Evolutionary conservation across 2,888 invertebrate genomes (phyloP).

Genomic region (Sarcophaga caerulescens): DNA sequence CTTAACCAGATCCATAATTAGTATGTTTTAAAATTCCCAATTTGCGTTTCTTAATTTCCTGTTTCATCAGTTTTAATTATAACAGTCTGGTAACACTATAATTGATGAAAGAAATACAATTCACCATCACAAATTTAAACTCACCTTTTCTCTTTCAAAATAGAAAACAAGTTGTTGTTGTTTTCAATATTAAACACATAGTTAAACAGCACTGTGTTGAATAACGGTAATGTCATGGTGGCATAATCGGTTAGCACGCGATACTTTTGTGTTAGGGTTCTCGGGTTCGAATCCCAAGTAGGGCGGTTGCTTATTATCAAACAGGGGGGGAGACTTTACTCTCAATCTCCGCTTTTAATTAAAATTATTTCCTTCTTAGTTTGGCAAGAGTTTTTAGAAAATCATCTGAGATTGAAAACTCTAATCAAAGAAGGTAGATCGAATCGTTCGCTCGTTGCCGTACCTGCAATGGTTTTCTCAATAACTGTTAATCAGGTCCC

Average conservation of each 20-base stretch:
- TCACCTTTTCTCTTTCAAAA: too few relatives aligned
- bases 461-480: constrained; percentile 66
- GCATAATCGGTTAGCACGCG: not conserved
- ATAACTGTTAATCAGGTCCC: constrained; percentile 67
- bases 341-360: not conserved
- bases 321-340: not conserved
- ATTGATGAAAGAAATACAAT: too few relatives aligned
- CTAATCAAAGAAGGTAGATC: constrained; percentile 80
- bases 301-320: not conserved
- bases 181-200: too few relatives aligned
- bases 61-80: too few relatives aligned
- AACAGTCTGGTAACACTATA: too few relatives aligned
- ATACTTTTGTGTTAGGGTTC: not conserved
- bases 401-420: constrained; percentile 72
- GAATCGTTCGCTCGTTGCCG: constrained; percentile 79
- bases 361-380: constrained; percentile 73
- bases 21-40: too few relatives aligned
- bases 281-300: not conserved
- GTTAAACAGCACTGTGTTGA: too few relatives aligned
- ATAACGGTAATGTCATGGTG: too few relatives aligned
- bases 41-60: too few relatives aligned
- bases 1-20: too few relatives aligned
- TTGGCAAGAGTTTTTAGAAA: constrained; percentile 77
- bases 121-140: too few relatives aligned
- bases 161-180: too few relatives aligned